phyloP scores from a whole-genome alignment of 2,113 vertebrate species.

The Elaphurus davidianus region DNA sequence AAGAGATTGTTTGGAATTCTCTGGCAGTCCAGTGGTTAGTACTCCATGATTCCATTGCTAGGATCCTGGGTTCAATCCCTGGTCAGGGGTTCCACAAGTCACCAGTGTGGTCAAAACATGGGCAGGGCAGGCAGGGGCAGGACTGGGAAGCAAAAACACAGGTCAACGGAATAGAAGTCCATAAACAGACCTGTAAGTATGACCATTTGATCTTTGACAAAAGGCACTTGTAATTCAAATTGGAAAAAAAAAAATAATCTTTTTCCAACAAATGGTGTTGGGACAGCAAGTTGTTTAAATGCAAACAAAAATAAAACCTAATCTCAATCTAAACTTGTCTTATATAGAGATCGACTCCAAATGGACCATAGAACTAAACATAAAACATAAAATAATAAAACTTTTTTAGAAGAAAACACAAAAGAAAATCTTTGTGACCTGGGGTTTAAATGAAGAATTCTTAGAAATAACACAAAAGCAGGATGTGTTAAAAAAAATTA shows the following conservation, averaged over 20 bases:
- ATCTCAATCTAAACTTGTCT: not conserved
- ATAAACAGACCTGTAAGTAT: not conserved
- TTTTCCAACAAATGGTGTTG: not conserved
- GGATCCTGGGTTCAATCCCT: not conserved
- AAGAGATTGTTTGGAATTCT: not conserved
- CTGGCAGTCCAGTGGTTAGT: not conserved
- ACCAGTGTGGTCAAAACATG: not conserved
- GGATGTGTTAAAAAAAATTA: not conserved
- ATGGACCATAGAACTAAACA: not conserved
- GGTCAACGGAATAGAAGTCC: not conserved
- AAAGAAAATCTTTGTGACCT: not conserved
- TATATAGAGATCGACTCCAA: not conserved
- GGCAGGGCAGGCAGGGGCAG: not conserved
- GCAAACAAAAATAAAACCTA: not conserved
- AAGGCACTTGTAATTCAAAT: not conserved
- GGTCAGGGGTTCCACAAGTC: not conserved
- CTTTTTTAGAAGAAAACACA: not conserved
- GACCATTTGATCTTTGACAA: not conserved
- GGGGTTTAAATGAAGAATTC: not conserved
- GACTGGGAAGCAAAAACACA: not conserved
- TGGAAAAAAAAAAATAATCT: not conserved
- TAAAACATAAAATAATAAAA: not conserved
- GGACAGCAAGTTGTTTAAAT: not conserved
- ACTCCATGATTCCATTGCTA: not conserved
- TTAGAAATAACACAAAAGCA: not conserved